Evolutionary conservation across 2,113 vertebrate species (phyloP).

Genomic region (Pelecanoides urinatrix): DNA sequence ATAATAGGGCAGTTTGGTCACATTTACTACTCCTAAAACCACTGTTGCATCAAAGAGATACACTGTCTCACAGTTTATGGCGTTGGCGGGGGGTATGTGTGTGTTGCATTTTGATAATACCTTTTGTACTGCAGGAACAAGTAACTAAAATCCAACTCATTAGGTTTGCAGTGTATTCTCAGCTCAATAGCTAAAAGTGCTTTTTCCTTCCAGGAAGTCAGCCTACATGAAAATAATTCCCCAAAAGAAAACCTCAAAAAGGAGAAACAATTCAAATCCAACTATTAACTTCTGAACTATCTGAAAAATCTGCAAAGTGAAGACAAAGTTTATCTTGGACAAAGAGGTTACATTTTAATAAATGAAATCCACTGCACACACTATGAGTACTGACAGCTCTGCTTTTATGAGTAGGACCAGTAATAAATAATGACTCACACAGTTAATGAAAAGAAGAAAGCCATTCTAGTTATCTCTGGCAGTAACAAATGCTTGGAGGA

Average conservation of each 20-base stretch:
- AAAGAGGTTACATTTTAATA: not conserved
- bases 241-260: not conserved
- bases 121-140: not conserved
- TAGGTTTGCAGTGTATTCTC: not conserved
- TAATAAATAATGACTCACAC: not conserved
- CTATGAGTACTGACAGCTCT: not conserved
- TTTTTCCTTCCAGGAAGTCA: not conserved
- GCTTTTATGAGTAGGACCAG: not conserved
- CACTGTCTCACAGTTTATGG: not conserved
- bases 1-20: not conserved
- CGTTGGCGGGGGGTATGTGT: accelerated
- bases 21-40: not conserved
- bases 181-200: not conserved
- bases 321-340: not conserved
- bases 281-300: not conserved
- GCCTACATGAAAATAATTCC: not conserved
- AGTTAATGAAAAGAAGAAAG: not conserved
- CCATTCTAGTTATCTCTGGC: not conserved
- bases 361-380: not conserved
- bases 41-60: not conserved
- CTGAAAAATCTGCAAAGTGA: not conserved
- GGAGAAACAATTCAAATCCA: not conserved
- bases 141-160: not conserved
- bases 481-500: not conserved
- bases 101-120: not conserved